phyloP scores from a whole-genome alignment of 2,888 invertebrate species.

The Brachylomia viminalis region DNA sequence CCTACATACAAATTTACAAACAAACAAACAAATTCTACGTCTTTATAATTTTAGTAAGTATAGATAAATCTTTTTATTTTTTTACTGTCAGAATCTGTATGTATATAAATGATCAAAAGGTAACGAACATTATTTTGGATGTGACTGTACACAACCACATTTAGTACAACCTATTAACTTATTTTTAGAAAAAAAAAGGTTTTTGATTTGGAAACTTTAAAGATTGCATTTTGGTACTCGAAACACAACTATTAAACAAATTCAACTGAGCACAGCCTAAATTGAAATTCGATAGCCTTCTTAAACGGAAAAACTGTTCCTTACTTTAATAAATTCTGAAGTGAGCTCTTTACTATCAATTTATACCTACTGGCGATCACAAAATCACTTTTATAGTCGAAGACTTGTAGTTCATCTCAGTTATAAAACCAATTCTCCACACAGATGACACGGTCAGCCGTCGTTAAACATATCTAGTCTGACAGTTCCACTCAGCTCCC shows the following conservation, averaged over 20 bases:
- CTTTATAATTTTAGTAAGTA: too few relatives aligned
- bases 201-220: neutral
- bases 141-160: neutral
- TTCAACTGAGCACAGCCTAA: neutral
- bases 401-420: slow-evolving; percentile 17
- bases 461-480: slow-evolving; percentile 23
- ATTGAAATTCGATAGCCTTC: neutral
- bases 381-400: slow-evolving; percentile 15
- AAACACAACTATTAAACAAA: neutral
- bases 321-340: neutral
- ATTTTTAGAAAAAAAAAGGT: too few relatives aligned
- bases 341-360: neutral
- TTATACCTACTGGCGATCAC: neutral
- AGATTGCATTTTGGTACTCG: neutral
- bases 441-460: neutral
- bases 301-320: neutral
- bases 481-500: neutral
- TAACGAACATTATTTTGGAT: neutral
- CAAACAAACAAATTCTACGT: too few relatives aligned
- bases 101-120: too few relatives aligned
- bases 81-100: neutral
- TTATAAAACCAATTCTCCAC: slow-evolving; percentile 23
- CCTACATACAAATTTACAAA: too few relatives aligned
- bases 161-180: neutral
- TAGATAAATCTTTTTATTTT: neutral